Percentiles rank a stretch among this genome's conserved stretches.
Conservation (phyloP, 2,888 invertebrate genomes). For the Glaucopsyche alexis region DNA sequence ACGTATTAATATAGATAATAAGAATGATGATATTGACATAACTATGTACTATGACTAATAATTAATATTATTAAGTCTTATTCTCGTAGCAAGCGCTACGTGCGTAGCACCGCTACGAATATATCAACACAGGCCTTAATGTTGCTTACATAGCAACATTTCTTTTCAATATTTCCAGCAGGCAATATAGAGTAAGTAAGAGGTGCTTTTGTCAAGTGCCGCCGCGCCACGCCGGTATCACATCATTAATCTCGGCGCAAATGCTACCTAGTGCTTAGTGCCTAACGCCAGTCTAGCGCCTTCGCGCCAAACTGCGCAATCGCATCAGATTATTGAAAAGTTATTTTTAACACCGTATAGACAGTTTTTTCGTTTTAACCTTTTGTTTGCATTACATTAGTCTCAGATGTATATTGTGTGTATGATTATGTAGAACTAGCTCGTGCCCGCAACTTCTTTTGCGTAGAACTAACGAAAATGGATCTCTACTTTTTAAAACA, state of each 20-base stretch:
- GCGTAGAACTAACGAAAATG: too few species aligned
- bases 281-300: slow-evolving; percentile 46
- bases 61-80: background rate
- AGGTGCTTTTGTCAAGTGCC: slow-evolving; percentile 69
- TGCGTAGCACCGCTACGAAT: background rate
- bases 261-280: slow-evolving; percentile 39
- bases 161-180: slow-evolving; percentile 53
- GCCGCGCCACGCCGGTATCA: slow-evolving; percentile 57
- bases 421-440: too few species aligned
- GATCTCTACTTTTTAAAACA: too few species aligned
- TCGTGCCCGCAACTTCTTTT: too few species aligned
- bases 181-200: slow-evolving; percentile 68
- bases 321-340: slow-evolving; percentile 41
- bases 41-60: too few species aligned
- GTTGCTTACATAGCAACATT: background rate
- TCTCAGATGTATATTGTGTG: too few species aligned
- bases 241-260: slow-evolving; percentile 73
- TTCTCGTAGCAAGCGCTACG: background rate
- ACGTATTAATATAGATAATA: too few species aligned
- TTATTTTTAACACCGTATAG: background rate
- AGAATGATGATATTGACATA: too few species aligned
- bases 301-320: slow-evolving; percentile 42
- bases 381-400: too few species aligned
- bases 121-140: background rate
- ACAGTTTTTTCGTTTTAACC: too few species aligned